Evolutionary conservation across 2,113 vertebrate genomes (phyloP).

Genomic region (Sebastes fasciatus): DNA sequence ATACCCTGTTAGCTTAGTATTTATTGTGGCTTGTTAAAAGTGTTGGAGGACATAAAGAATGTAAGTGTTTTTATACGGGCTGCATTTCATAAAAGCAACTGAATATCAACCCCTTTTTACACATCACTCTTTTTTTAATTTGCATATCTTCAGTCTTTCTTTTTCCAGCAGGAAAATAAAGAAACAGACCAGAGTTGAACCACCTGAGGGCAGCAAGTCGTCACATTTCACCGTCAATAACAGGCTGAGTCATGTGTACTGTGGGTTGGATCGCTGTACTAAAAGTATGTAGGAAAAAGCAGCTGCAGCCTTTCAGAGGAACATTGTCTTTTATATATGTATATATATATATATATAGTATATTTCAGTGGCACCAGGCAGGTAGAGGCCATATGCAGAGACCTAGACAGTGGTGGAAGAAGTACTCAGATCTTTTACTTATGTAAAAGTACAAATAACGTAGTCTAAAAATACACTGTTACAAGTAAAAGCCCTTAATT

Average conservation of each 20-base stretch:
- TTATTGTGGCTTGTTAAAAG: neutral
- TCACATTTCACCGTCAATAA: neutral
- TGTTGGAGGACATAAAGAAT: neutral
- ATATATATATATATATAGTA: too few relatives aligned
- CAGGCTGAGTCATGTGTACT: neutral
- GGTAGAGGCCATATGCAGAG: too few relatives aligned
- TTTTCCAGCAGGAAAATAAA: neutral
- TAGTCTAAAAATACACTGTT: too few relatives aligned
- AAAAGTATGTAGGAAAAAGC: too few relatives aligned
- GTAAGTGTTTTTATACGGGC: neutral
- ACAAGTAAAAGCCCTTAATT: too few relatives aligned
- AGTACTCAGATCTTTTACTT: too few relatives aligned
- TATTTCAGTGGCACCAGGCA: too few relatives aligned
- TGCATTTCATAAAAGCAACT: conserved; percentile 12
- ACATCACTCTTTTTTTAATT: neutral
- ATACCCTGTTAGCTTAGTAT: neutral
- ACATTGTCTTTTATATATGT: too few relatives aligned
- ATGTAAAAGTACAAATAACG: too few relatives aligned
- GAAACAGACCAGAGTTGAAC: neutral
- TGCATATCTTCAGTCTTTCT: neutral
- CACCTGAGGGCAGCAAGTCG: conserved; percentile 46
- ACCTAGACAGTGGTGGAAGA: too few relatives aligned
- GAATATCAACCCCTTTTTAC: neutral
- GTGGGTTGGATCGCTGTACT: neutral
- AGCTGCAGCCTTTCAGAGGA: too few relatives aligned